These are phyloP conservation scores for Orthonyx spaldingii DNA, from an alignment of 2,113 vertebrate species.

Conservation along the genomic window DNA sequence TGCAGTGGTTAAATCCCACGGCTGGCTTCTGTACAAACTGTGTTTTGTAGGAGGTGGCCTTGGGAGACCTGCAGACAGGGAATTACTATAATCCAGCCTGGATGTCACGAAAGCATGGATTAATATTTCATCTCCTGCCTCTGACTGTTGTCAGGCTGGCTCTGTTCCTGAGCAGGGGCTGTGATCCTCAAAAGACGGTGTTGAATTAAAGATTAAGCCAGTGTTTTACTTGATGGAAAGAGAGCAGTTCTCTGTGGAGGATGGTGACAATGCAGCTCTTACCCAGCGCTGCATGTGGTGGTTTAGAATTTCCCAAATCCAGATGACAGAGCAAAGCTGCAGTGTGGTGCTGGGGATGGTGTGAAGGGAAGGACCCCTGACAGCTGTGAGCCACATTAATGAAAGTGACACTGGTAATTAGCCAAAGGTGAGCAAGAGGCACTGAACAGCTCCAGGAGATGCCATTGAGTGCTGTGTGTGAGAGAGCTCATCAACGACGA, in stretches of 20 bases:
- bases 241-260: neutral
- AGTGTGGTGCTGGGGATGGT: neutral
- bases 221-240: neutral
- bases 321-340: neutral
- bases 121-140: conserved; percentile 53
- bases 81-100: conserved; percentile 39
- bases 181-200: conserved; percentile 31
- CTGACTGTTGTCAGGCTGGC: neutral
- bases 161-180: conserved; percentile 23
- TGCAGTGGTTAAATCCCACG: neutral
- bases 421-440: neutral
- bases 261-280: accelerated
- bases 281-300: neutral
- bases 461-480: neutral
- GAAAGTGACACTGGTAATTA: neutral
- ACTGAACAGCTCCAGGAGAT: neutral
- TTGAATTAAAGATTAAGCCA: conserved; percentile 48
- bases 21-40: neutral
- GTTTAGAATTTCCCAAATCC: neutral
- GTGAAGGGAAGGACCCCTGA: neutral
- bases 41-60: neutral
- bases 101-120: conserved; percentile 11
- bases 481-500: accelerated
- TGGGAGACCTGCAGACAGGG: conserved; percentile 11
- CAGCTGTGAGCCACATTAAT: neutral